These are phyloP conservation scores for Urocolius indicus DNA, from an alignment of 2,113 vertebrate species.

Conservation along the genomic window DNA sequence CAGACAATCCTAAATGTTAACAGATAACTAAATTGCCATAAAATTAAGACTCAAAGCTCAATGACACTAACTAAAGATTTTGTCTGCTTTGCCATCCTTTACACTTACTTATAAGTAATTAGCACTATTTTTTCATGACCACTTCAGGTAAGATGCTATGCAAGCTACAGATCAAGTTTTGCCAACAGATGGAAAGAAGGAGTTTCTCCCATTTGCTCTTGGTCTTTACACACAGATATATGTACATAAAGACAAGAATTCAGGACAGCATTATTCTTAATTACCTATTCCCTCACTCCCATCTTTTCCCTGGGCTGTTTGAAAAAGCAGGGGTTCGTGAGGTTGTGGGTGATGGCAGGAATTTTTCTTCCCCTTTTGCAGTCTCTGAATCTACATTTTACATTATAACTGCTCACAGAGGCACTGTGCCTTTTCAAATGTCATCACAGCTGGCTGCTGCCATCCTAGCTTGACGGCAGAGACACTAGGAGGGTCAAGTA, in stretches of 20 bases:
- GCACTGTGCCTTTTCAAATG: not conserved
- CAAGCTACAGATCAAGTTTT: not conserved
- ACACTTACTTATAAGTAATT: not conserved
- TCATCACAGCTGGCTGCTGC: not conserved
- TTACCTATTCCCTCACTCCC: not conserved
- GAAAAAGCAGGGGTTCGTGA: not conserved
- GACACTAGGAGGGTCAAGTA: not conserved
- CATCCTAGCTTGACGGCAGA: not conserved
- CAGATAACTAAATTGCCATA: not conserved
- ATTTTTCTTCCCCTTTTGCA: not conserved
- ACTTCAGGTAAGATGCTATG: not conserved
- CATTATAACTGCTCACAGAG: not conserved
- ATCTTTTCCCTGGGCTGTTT: not conserved
- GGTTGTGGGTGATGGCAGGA: not conserved
- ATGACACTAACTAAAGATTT: not conserved
- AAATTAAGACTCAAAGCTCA: not conserved
- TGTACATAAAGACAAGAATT: not conserved
- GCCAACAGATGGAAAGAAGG: not conserved
- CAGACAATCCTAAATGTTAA: not conserved
- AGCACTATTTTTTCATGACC: not conserved
- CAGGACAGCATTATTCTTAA: not conserved
- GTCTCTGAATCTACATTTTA: not conserved
- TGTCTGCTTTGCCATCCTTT: not conserved
- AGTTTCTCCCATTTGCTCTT: not conserved
- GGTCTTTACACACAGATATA: not conserved